Percentiles rank a stretch among this genome's conserved stretches.
These are phyloP conservation scores for Bimastos eiseni DNA, from an alignment of 2,888 invertebrate genomes.

Conservation along the genomic window DNA sequence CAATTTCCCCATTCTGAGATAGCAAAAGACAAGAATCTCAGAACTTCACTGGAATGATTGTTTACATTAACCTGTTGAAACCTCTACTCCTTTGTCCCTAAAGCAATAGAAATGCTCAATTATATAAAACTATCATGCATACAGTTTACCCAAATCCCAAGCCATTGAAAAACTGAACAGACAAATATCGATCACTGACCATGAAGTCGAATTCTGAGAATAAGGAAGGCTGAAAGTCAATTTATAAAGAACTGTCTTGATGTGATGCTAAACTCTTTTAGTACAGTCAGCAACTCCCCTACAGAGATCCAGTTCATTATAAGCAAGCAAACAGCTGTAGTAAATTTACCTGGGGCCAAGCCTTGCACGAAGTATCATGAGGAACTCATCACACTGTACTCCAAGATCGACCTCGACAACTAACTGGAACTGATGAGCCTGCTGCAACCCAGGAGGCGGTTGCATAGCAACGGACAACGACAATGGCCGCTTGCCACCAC, in stretches of 20 bases:
- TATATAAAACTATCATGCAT: not conserved
- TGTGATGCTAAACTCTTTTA: no score
- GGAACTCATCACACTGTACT: constrained; percentile 65
- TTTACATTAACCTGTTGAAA: not conserved
- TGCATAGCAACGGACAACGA: constrained; percentile 54
- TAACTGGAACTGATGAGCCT: constrained; percentile 60
- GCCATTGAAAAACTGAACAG: not conserved
- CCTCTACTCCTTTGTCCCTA: not conserved
- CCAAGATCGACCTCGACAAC: constrained; percentile 65
- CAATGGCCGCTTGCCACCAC: constrained; percentile 52
- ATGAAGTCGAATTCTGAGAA: not conserved
- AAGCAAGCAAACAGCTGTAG: not conserved
- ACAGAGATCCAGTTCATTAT: not conserved
- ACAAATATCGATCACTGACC: not conserved
- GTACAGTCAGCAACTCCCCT: not conserved
- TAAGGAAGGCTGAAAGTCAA: no score
- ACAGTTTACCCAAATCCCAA: not conserved
- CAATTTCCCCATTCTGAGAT: not conserved
- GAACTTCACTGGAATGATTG: not conserved
- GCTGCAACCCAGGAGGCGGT: constrained; percentile 58
- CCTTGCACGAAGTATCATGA: constrained; percentile 65
- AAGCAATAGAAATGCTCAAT: no score
- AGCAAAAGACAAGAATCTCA: not conserved
- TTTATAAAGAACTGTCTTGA: no score
- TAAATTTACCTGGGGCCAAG: constrained; percentile 61